A percentile compares a stretch with the other conserved stretches of the same genome.
Evolutionary conservation across 2,888 invertebrate species (phyloP).

Genomic region (Leptinotarsa haldemani): DNA sequence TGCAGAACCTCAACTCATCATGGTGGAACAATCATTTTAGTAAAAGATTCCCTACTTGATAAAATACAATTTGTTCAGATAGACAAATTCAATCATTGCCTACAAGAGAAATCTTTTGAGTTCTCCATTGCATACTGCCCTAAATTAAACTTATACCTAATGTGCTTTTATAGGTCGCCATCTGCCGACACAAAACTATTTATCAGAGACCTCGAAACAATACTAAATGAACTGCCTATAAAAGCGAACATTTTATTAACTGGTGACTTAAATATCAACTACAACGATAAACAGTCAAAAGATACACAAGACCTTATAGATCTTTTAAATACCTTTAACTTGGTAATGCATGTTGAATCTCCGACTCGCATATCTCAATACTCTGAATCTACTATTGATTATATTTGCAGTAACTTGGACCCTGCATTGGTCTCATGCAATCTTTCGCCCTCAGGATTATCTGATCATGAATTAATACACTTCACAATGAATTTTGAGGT

Average conservation of each 20-base stretch:
- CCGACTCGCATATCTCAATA: neutral
- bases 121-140: neutral
- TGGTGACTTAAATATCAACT: too few species aligned
- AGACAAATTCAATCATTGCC: neutral
- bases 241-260: too few species aligned
- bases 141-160: neutral
- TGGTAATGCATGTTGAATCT: neutral
- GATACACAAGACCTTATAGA: neutral
- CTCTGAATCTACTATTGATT: neutral
- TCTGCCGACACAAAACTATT: neutral
- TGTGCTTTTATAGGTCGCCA: conserved; percentile 5
- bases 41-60: neutral
- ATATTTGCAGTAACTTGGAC: neutral
- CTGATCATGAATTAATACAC: neutral
- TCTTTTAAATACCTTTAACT: neutral
- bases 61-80: neutral
- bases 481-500: neutral
- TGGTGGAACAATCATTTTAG: neutral
- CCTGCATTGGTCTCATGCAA: too few species aligned
- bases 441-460: neutral
- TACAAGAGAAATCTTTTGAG: neutral
- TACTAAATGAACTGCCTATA: neutral
- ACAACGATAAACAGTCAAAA: too few species aligned
- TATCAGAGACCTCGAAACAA: neutral
- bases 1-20: neutral